Conservation (phyloP, 1,140 invertebrate species). For the Drosophila quadrilineata region DNA sequence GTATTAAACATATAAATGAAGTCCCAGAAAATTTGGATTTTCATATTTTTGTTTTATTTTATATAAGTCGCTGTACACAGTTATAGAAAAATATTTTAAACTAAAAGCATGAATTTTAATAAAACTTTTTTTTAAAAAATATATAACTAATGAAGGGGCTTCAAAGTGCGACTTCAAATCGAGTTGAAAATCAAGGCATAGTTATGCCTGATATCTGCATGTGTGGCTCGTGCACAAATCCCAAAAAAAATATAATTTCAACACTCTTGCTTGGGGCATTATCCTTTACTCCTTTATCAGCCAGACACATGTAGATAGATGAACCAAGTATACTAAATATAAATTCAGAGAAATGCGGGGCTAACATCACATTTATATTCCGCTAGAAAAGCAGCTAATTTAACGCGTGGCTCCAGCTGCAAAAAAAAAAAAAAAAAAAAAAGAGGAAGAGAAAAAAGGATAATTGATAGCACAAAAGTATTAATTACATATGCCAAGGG, state of each 20-base stretch:
- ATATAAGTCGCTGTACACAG: no score
- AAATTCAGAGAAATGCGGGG: slow-evolving; percentile 7
- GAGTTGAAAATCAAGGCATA: slow-evolving; percentile 36
- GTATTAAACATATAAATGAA: no score
- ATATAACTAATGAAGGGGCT: background rate
- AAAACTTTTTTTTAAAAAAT: background rate
- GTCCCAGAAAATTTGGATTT: no score
- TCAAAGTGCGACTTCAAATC: background rate
- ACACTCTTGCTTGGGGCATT: slow-evolving; percentile 45
- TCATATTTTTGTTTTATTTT: no score
- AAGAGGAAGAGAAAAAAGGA: background rate
- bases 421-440: slow-evolving; percentile 2
- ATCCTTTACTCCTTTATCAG: slow-evolving; percentile 63
- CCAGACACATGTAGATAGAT: slow-evolving; percentile 36
- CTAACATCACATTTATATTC: slow-evolving; percentile 41
- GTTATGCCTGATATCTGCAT: slow-evolving; percentile 28
- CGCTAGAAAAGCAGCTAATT: slow-evolving; percentile 55
- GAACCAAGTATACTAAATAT: no score
- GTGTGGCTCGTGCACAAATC: background rate
- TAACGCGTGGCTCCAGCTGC: slow-evolving; percentile 8
- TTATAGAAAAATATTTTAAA: no score
- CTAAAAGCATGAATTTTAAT: background rate
- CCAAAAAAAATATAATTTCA: slow-evolving; percentile 12
- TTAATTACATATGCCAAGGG: slow-evolving; percentile 29
- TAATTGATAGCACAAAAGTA: background rate